Conservation (phyloP, 2,888 invertebrate species). For the Agrypnus murinus region DNA sequence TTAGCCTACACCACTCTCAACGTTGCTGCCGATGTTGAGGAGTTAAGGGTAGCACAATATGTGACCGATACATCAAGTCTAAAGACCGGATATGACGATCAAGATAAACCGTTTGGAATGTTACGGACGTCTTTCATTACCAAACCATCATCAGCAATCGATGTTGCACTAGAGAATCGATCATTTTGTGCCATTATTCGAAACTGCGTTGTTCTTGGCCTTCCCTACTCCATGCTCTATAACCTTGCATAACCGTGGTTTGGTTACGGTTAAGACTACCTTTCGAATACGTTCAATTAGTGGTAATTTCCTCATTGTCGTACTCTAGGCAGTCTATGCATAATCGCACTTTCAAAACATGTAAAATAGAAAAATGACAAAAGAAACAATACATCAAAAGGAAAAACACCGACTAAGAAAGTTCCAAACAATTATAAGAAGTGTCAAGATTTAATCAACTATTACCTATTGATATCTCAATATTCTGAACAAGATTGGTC, state of each 20-base stretch:
- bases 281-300: neutral
- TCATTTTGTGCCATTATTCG: neutral
- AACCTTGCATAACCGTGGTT: neutral
- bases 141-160: conserved; percentile 18
- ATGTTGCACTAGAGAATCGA: neutral
- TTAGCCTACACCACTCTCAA: neutral
- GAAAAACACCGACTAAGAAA: neutral
- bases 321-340: conserved; percentile 8
- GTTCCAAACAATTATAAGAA: conserved; percentile 3
- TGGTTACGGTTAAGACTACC: conserved; percentile 1
- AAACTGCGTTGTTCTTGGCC: conserved; percentile 3
- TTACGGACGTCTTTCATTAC: neutral
- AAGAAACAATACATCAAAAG: neutral
- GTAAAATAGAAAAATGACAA: neutral
- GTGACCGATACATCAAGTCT: neutral
- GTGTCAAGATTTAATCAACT: conserved; percentile 4
- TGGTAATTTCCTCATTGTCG: conserved; percentile 5
- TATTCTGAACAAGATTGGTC: neutral
- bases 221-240: neutral
- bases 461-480: neutral
- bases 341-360: conserved; percentile 3
- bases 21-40: conserved; percentile 13
- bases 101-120: neutral
- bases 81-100: neutral
- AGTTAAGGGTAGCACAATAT: conserved; percentile 2